Evolutionary conservation across 2,797 vertebrate genomes (phyloP), one percentile per base, ranked within the genome.

Genomic region (Zenarchopterus dispar): DNA sequence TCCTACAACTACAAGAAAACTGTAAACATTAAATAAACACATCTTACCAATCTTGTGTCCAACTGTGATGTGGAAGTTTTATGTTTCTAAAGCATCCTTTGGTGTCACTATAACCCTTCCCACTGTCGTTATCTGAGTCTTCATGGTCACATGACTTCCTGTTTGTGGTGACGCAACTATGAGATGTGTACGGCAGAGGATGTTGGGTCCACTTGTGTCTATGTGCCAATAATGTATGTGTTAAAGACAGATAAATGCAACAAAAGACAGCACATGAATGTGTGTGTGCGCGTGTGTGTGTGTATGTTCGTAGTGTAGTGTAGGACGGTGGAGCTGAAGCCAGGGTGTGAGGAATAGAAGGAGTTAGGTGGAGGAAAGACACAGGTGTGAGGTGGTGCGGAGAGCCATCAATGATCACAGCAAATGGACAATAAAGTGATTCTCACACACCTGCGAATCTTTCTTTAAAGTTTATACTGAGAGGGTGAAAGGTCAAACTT

Each of bases 111-210:
- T 46, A 76, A 78, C 82, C 70, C 54, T 70, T 70, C 46, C 22
- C 5, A 36, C 62, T 65, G 61, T 49, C 0, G 45, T 77, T 90
- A 89, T 89, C 88, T 62, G 43, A 3, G 31, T 10, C 46, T 48
- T 59, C 36, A 67, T 23, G 63, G 77, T 73, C 80, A 88, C 81
- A 88, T 85, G 73, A 86, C 80, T 91, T 92, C 91, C 91, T 88
- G 68, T 70, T 80, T 62, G 54, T 53, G 67, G 62, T 47, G 36
- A 17, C 59, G 61, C 48, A 48, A 43, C 46, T 50, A 18, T 17
- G 23, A 55, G 54, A 7, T 28, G 31, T 64, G 57, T 53, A 54
- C 56, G 45, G 48, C 5, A 24, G 28, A 24, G 58, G 15, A 52
- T 39, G 71, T 60, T 71, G 63, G 64, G 33, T 63, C 55, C 41